phyloP scores from a whole-genome alignment of 1,140 invertebrate species.

The Dinoponera quadriceps region DNA sequence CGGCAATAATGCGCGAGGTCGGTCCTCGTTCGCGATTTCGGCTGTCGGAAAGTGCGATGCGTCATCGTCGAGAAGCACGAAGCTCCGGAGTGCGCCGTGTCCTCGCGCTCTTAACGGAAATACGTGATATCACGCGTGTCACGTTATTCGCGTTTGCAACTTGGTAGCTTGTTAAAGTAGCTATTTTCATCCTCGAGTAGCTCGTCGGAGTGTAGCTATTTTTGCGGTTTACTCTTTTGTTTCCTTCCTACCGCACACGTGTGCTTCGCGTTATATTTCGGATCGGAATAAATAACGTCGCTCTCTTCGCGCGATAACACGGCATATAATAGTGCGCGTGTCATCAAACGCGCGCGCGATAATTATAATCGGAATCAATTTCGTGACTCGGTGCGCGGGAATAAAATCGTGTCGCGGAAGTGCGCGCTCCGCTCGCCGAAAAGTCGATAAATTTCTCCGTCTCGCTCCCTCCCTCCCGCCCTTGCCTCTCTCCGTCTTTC shows the following conservation, averaged over 20 bases:
- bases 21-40: background rate
- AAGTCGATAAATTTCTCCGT: constrained; percentile 73
- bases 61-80: background rate
- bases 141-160: constrained; percentile 44
- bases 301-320: constrained; percentile 8
- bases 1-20: background rate
- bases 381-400: constrained; percentile 15
- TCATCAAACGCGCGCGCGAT: background rate
- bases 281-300: background rate
- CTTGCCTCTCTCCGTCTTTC: background rate
- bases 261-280: background rate
- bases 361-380: constrained; percentile 62
- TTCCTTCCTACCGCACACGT: background rate
- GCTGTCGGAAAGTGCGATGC: background rate
- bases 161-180: constrained; percentile 72
- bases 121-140: background rate
- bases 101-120: background rate
- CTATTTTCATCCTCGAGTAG: constrained; percentile 60
- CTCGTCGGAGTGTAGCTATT: constrained; percentile 34
- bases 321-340: background rate
- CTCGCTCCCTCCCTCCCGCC: too few relatives aligned
- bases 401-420: constrained; percentile 49
- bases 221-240: constrained; percentile 7
- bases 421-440: constrained; percentile 38
- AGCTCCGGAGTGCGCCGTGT: background rate